Evolutionary conservation across 2,113 vertebrate genomes (phyloP).

Genomic region (Triplophysa tibetana): DNA sequence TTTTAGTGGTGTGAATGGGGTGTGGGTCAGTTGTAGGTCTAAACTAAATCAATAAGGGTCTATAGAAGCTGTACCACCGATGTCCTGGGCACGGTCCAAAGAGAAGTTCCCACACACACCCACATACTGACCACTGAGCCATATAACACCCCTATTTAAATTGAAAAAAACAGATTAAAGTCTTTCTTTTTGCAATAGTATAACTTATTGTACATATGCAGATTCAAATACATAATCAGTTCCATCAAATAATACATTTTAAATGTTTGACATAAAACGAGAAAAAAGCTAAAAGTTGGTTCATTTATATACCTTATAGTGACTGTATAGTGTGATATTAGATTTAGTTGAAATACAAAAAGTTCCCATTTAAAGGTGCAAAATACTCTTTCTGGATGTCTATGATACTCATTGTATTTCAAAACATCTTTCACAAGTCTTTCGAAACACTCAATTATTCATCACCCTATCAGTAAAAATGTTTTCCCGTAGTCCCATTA

Average conservation of each 20-base stretch:
- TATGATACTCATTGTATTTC: neutral
- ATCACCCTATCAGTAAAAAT: neutral
- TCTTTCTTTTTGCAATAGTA: too few species aligned
- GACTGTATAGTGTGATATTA: too few species aligned
- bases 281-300: neutral
- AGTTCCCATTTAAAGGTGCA: neutral
- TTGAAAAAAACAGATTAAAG: neutral
- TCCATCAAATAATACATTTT: too few species aligned
- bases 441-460: neutral
- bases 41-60: slow-evolving; percentile 50
- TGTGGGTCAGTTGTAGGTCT: slow-evolving; percentile 50
- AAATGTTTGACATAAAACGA: too few species aligned
- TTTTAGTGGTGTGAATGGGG: slow-evolving; percentile 43
- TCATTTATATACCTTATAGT: too few species aligned
- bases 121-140: slow-evolving; percentile 37
- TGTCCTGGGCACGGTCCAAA: slow-evolving; percentile 38
- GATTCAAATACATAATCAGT: too few species aligned
- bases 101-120: slow-evolving; percentile 53
- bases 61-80: slow-evolving; percentile 41
- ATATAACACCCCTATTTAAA: slow-evolving; percentile 36
- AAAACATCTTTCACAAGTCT: neutral
- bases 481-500: slow-evolving; percentile 5
- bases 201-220: too few species aligned
- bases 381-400: neutral
- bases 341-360: too few species aligned